Evolutionary conservation across 2,113 vertebrate species (phyloP).

Genomic region (Sorex fumeus): DNA sequence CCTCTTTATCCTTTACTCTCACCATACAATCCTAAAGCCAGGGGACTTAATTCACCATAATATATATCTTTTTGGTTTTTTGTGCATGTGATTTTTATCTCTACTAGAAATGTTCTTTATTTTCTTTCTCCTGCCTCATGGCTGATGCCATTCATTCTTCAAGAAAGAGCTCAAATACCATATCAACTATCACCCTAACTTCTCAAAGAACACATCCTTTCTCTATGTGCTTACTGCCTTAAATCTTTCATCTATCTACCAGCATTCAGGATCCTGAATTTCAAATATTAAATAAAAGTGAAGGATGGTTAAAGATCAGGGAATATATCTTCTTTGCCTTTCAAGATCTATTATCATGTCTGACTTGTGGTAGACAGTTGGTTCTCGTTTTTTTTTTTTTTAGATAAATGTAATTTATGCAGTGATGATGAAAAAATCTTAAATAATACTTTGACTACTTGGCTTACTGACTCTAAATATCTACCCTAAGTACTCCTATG

Average conservation of each 20-base stretch:
- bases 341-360: not conserved
- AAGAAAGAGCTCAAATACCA: not conserved
- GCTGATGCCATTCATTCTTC: not conserved
- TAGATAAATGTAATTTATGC: not conserved
- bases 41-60: not conserved
- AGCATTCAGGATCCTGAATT: not conserved
- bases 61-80: not conserved
- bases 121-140: not conserved
- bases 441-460: too few relatives aligned
- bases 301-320: not conserved
- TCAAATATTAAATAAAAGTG: not conserved
- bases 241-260: not conserved
- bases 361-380: not conserved
- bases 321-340: not conserved
- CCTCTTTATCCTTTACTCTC: not conserved
- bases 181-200: not conserved
- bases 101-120: not conserved
- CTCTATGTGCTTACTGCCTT: not conserved
- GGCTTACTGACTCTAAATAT: constrained; percentile 1
- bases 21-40: not conserved
- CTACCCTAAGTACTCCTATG: not conserved
- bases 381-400: constrained; percentile 11
- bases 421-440: not conserved
- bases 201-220: not conserved
- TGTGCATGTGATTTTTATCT: not conserved